Evolutionary conservation across 2,888 invertebrate genomes (phyloP).

Genomic region (Tineola bisselliella): DNA sequence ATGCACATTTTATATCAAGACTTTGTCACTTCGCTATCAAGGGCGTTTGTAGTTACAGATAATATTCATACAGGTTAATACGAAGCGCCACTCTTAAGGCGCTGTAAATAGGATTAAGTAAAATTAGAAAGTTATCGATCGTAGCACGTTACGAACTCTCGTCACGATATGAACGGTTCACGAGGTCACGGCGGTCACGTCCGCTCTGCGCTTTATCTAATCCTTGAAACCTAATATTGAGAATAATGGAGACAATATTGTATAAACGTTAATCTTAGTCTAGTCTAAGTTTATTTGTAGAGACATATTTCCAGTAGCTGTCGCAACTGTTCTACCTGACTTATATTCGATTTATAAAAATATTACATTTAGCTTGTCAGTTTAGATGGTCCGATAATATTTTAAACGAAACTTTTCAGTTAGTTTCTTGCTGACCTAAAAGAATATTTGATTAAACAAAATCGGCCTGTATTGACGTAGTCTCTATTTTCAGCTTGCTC

Average conservation of each 20-base stretch:
- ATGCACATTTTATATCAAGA: too few species aligned
- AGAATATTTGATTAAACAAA: neutral
- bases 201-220: slow-evolving; percentile 10
- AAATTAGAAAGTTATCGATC: slow-evolving; percentile 12
- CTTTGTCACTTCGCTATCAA: too few species aligned
- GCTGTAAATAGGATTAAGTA: slow-evolving; percentile 5
- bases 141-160: neutral
- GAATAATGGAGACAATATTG: neutral
- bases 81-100: neutral
- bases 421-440: neutral
- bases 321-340: too few species aligned
- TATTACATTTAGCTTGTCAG: too few species aligned
- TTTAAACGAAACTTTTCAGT: neutral
- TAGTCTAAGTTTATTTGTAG: neutral
- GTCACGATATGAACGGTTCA: slow-evolving; percentile 8
- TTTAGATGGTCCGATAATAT: neutral
- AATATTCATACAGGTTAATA: neutral
- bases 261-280: neutral
- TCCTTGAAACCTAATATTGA: slow-evolving; percentile 9
- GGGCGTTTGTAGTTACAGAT: too few species aligned
- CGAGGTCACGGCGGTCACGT: slow-evolving; percentile 1
- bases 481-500: neutral
- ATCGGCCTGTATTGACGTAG: neutral
- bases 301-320: too few species aligned
- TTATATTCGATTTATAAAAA: too few species aligned